Base-by-base conservation (phyloP, 2,113 vertebrate genomes). In the Caretta caretta region DNA sequence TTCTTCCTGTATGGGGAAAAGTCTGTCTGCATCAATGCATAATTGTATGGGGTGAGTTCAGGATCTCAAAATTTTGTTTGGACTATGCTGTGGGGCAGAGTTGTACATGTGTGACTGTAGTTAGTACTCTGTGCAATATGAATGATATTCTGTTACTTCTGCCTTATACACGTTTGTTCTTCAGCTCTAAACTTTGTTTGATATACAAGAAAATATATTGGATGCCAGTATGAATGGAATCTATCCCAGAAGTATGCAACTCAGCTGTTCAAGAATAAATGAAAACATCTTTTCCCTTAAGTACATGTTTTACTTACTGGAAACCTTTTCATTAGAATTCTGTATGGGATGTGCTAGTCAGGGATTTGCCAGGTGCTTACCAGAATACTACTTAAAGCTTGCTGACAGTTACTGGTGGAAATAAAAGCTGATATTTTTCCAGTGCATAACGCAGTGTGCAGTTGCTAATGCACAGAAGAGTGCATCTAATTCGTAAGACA, bases 241-340 rank as follows among this genome's bases (percentile, higher is more conserved):
- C 50, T 94, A 53, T 4, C 10, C 3, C 90, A 50, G 22, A 56
- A 24, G 35, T 62, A 4, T 89, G 27, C 75, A 31, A 80, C 38
- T 86, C 88, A 92, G 88, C 29, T 50, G 84, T 4, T 3, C 24
- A 89, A 35, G n/a, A 75, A 49, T 79, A 88, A 88, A 89, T 16
- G 78, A 76, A 54, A 80, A 83, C 31, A 83, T 16, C 24, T 2
- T 4, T 8, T 9, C 3, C 2, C 62, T 25, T 92, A 59, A 83
- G 42, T 38, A 62, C 56, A 85, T 17, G 51, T 89, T 78, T 78
- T 93, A 65, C 86, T 92, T 94, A 78, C n/a, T 94, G 69, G 90
- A 94, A 93, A 46, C 42, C 8, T 42, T 89, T 81, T 94, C 88
- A 81, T 96, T 94, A 88, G 46, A 78, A 91, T 95, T 90, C 92